Evolutionary conservation across 2,113 vertebrate species (phyloP).

Genomic region (Erinaceus europaeus): DNA sequence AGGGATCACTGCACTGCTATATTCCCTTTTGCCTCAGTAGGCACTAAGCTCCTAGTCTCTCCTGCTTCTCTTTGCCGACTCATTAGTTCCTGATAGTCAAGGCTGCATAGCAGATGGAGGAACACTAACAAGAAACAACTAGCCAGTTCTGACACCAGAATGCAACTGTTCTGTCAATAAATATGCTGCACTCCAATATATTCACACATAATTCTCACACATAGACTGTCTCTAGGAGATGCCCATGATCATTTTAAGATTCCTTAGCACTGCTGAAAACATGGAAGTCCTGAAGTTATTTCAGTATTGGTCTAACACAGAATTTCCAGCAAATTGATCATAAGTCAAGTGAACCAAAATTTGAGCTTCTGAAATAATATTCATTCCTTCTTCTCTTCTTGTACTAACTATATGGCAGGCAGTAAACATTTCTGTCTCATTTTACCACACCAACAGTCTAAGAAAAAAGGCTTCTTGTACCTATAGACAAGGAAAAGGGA

Average conservation of each 20-base stretch:
- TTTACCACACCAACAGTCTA: neutral
- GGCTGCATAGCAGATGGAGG: neutral
- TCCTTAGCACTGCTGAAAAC: neutral
- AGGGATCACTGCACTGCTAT: neutral
- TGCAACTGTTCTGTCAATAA: neutral
- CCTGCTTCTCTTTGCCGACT: neutral
- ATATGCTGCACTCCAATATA: neutral
- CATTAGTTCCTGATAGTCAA: neutral
- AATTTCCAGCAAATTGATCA: neutral
- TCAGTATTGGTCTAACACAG: neutral
- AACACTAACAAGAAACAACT: neutral
- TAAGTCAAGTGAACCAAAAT: neutral
- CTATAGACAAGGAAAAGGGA: neutral
- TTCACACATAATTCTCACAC: neutral
- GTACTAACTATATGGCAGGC: too few species aligned
- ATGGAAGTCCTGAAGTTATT: neutral
- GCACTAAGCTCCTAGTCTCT: neutral
- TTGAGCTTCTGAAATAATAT: neutral
- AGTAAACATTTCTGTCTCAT: neutral
- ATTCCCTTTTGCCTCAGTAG: neutral
- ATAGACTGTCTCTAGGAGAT: neutral
- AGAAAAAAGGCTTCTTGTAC: neutral
- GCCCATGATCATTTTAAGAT: neutral
- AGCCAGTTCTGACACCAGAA: neutral
- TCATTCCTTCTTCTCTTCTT: neutral